A percentile compares a stretch with the other conserved stretches of the same genome.
phyloP scores from a whole-genome alignment of 2,113 vertebrate genomes.

The Semnornis frantzii region DNA sequence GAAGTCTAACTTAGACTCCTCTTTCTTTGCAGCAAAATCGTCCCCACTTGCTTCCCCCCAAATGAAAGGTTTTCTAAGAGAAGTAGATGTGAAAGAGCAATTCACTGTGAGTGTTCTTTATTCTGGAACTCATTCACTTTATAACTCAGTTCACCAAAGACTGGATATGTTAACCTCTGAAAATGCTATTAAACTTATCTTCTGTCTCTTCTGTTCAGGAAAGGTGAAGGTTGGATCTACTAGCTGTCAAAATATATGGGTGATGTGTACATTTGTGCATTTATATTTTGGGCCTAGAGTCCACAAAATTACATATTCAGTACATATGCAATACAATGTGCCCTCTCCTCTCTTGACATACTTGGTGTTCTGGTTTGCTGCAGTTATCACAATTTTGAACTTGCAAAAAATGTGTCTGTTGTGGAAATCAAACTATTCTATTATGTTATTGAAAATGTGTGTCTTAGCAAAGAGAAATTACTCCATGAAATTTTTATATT shows the following conservation, averaged over 20 bases:
- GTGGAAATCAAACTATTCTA: background rate
- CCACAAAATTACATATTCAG: background rate
- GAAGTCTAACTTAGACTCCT: constrained; percentile 41
- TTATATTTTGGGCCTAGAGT: background rate
- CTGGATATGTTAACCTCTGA: constrained; percentile 16
- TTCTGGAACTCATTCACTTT: constrained; percentile 23
- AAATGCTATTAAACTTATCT: background rate
- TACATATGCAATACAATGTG: background rate
- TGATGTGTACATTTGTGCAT: background rate
- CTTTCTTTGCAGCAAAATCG: constrained; percentile 28
- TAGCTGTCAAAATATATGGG: background rate
- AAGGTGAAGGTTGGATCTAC: background rate
- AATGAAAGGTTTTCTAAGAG: constrained; percentile 45
- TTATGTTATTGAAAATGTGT: background rate
- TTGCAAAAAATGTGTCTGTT: background rate
- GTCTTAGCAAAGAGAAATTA: background rate
- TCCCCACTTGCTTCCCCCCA: background rate
- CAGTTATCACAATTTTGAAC: background rate
- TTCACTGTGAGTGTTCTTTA: constrained; percentile 25
- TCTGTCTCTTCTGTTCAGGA: background rate
- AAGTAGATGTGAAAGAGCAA: constrained; percentile 26
- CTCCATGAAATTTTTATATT: background rate
- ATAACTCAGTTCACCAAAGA: background rate
- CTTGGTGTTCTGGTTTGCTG: background rate
- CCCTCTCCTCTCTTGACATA: background rate